phyloP scores from a whole-genome alignment of 2,888 invertebrate species.

The Synanthedon andrenaeformis region DNA sequence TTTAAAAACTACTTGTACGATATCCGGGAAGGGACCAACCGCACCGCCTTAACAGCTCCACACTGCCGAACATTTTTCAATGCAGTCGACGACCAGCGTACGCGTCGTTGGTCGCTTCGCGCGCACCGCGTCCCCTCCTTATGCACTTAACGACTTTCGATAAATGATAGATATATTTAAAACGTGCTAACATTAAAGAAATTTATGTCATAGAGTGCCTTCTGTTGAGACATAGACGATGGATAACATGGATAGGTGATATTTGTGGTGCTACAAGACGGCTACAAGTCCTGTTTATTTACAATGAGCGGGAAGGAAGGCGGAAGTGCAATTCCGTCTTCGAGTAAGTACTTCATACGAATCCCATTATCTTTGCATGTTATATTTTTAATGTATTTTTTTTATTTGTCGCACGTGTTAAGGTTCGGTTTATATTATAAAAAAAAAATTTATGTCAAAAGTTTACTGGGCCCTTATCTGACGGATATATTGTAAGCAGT shows the following conservation, averaged over 20 bases:
- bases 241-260: conserved; percentile 59
- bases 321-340: conserved; percentile 69
- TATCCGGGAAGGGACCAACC: conserved; percentile 67
- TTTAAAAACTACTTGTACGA: conserved; percentile 65
- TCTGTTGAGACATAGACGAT: conserved; percentile 36
- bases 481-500: conserved; percentile 47
- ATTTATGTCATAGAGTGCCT: conserved; percentile 32
- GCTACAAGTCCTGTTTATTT: conserved; percentile 43
- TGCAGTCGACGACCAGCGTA: conserved; percentile 63
- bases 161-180: conserved; percentile 39
- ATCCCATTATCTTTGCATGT: conserved; percentile 17
- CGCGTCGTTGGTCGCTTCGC: conserved; percentile 60
- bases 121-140: conserved; percentile 51
- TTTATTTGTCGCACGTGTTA: conserved; percentile 20
- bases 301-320: conserved; percentile 66
- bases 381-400: conserved; percentile 9
- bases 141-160: conserved; percentile 47
- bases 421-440: conserved; percentile 1
- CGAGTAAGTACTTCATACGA: conserved; percentile 49
- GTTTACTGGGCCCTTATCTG: conserved; percentile 44
- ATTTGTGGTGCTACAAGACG: conserved; percentile 53
- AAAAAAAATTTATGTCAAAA: conserved; percentile 17
- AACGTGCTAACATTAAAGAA: conserved; percentile 18
- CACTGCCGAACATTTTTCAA: conserved; percentile 55
- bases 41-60: conserved; percentile 22